Evolutionary conservation across 2,888 invertebrate species (phyloP).

Genomic region (Hypomecis atomaria): DNA sequence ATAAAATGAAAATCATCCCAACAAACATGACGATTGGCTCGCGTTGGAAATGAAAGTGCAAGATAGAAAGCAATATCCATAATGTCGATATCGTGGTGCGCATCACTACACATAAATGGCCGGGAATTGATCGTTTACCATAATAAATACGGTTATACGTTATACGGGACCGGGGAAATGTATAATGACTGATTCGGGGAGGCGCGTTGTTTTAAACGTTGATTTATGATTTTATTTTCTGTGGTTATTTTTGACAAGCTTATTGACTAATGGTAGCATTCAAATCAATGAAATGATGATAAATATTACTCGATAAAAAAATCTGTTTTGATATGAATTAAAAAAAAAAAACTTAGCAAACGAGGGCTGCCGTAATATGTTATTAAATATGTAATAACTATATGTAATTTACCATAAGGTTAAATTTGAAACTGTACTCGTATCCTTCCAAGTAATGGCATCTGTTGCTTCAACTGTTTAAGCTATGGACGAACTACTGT

Average conservation of each 20-base stretch:
- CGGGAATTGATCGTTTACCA: constrained; percentile 41
- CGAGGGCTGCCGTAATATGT: too few relatives aligned
- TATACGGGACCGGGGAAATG: constrained; percentile 19
- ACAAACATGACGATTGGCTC: constrained; percentile 7
- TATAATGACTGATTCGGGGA: constrained; percentile 22
- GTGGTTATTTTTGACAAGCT: constrained; percentile 1
- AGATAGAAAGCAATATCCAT: constrained; percentile 19
- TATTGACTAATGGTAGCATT: too few relatives aligned
- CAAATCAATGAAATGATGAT: too few relatives aligned
- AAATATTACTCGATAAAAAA: too few relatives aligned
- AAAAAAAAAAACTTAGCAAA: too few relatives aligned
- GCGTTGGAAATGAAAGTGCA: constrained; percentile 6
- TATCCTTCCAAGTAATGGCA: too few relatives aligned
- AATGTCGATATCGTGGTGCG: constrained; percentile 12
- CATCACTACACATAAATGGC: constrained; percentile 33
- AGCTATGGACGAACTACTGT: too few relatives aligned
- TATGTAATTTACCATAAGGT: too few relatives aligned
- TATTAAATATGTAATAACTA: too few relatives aligned
- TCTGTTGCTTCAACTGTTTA: too few relatives aligned
- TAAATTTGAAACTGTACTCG: too few relatives aligned
- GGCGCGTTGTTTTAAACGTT: constrained; percentile 15
- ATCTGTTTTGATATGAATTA: too few relatives aligned
- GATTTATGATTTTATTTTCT: constrained; percentile 21
- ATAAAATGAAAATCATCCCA: not conserved
- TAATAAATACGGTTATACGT: constrained; percentile 32